Base-by-base conservation (phyloP, 2,797 vertebrate genomes). In the Labeo calbasu region DNA sequence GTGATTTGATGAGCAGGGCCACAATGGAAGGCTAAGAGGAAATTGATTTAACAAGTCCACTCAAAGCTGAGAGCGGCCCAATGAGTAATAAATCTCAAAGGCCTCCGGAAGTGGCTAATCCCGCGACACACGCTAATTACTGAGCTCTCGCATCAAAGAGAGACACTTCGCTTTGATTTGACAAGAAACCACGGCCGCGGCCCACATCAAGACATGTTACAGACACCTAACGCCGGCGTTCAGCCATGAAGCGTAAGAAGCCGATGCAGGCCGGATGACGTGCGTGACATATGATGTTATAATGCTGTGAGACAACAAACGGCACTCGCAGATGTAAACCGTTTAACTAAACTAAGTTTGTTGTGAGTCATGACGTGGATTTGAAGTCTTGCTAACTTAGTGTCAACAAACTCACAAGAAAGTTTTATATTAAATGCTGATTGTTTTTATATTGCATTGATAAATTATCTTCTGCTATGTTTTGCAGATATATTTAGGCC, bases 221-320 rank as follows among this genome's bases (percentile, higher is more conserved):
- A 73, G 21, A 65, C 71, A 75, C 80, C 71, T 81, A 63, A 21
- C 28, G 65, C 65, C 70, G 32, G 53, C 50, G 51, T 8, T 21
- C 65, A 55, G 48, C 59, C 40, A 0, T 70, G 72, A 82, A 50
- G 65, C 63, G 71, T 48, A 82, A 82, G 78, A 57, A 79, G 55
- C 32, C 69, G 48, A 71, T 57, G 77, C 70, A 78, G 59, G 65
- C 61, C 68, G 71, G 77, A 81, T 83, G 71, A 19, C 82, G 79
- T 77, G 77, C 77, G 82, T 84, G 90, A 91, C 90, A 90, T 84
- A 89, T 90, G 92, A 90, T 89, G 88, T 73, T 87, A 77, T 83
- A 63, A 69, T 69, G 82, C 32, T 7, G 76, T 48, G 43, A 79
- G 82, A 12, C 8, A 85, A 86, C 84, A 89, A 93, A 88, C 86